phyloP scores from a whole-genome alignment of 2,797 vertebrate genomes.

The Avahi laniger region DNA sequence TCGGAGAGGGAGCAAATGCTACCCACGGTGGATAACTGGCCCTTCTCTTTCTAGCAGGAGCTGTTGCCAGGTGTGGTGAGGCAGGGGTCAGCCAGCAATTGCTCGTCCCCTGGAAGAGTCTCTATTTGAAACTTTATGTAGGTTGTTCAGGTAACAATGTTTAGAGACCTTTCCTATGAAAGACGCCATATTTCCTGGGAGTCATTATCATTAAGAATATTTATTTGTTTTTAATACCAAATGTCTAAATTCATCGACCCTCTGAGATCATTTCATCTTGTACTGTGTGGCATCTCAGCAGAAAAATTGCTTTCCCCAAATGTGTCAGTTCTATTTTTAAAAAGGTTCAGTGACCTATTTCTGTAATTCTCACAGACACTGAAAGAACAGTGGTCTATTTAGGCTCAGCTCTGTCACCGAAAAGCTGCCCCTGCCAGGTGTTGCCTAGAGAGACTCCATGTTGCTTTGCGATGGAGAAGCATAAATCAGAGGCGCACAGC shows the following conservation, averaged over 20 bases:
- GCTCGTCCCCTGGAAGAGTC: not conserved
- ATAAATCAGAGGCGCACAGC: accelerated
- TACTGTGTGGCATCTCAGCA: slow-evolving; percentile 43
- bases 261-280: slow-evolving; percentile 33
- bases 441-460: not conserved
- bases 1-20: not conserved
- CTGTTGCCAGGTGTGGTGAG: not conserved
- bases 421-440: slow-evolving; percentile 27
- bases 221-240: slow-evolving; percentile 41
- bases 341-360: slow-evolving; percentile 70
- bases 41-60: not conserved
- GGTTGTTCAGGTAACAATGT: not conserved
- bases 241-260: slow-evolving; percentile 25
- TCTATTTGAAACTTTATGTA: not conserved
- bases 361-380: slow-evolving; percentile 22
- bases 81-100: not conserved
- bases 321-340: slow-evolving; percentile 69
- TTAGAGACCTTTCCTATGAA: slow-evolving; percentile 4
- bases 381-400: slow-evolving; percentile 40
- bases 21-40: not conserved
- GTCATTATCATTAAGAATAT: slow-evolving; percentile 19
- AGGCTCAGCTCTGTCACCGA: slow-evolving; percentile 25
- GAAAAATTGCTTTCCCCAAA: slow-evolving; percentile 52
- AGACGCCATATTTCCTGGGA: not conserved
- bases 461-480: not conserved